These are phyloP conservation scores for Drosophila fungiperda DNA, from an alignment of 2,888 invertebrate species.

Conservation along the genomic window DNA sequence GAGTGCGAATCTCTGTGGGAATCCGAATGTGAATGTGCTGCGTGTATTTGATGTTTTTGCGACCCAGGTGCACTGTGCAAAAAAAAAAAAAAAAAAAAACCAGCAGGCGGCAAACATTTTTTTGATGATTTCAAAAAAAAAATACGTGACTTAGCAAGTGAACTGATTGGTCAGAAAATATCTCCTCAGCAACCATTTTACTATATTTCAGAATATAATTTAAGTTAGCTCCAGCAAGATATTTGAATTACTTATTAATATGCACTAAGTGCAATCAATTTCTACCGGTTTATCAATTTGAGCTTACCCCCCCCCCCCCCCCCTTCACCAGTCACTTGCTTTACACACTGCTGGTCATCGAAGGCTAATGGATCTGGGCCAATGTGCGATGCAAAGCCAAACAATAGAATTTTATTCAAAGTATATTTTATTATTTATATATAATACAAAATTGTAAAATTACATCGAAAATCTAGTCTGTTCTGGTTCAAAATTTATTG, in stretches of 20 bases:
- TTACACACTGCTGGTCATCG: background rate
- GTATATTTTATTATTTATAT: background rate
- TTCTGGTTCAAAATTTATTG: too few species aligned
- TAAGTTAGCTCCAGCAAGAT: background rate
- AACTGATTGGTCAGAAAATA: background rate
- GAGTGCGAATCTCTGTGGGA: constrained; percentile 14
- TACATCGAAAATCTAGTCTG: background rate
- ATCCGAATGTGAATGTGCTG: constrained; percentile 3
- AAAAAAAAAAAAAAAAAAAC: background rate
- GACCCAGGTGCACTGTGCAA: constrained; percentile 30
- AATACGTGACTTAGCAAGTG: constrained; percentile 4
- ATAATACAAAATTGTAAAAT: background rate
- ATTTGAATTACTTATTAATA: background rate
- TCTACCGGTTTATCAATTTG: background rate
- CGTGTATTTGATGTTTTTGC: constrained; percentile 4
- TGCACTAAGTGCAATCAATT: background rate
- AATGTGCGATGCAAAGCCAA: background rate
- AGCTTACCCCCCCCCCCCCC: background rate
- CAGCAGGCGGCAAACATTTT: constrained; percentile 31
- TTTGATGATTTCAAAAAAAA: constrained; percentile 50
- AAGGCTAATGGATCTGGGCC: constrained; percentile 60
- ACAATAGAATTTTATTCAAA: constrained; percentile 1
- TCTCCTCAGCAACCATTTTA: background rate
- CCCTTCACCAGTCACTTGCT: background rate
- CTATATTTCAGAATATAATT: background rate